phyloP scores from a whole-genome alignment of 2,113 vertebrate species.

The Campylorhamphus procurvoides region DNA sequence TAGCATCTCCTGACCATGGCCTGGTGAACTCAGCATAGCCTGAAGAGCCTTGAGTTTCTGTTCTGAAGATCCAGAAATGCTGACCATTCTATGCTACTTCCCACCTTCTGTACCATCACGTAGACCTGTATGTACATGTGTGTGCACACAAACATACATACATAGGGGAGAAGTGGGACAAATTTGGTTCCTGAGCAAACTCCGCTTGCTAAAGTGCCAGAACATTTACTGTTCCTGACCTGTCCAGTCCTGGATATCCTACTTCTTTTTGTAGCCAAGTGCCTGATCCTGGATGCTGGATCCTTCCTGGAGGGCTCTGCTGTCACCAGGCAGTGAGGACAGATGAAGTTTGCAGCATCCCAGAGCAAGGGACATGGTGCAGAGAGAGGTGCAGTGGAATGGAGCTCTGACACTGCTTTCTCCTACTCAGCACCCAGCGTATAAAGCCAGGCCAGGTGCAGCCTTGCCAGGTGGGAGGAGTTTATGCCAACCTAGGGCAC shows the following conservation, averaged over 20 bases:
- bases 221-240: neutral
- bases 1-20: neutral
- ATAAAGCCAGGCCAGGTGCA: neutral
- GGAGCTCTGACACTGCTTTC: neutral
- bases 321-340: neutral
- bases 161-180: neutral
- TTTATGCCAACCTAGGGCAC: neutral
- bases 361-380: neutral
- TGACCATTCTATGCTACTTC: neutral
- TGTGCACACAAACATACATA: neutral
- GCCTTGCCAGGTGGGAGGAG: neutral
- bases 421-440: neutral
- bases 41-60: neutral
- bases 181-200: neutral
- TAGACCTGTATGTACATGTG: rapidly evolving
- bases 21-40: neutral
- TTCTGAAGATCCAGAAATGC: neutral
- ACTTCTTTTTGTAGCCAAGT: neutral
- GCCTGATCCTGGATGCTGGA: neutral
- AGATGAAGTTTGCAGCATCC: neutral
- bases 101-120: neutral
- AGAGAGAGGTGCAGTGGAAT: neutral
- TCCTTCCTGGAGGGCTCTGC: neutral
- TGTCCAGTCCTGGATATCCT: neutral
- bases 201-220: neutral